Percentiles rank a stretch among this genome's conserved stretches.
These are phyloP conservation scores for Drosophila diplacantha DNA, from an alignment of 2,888 invertebrate genomes.

Conservation along the genomic window DNA sequence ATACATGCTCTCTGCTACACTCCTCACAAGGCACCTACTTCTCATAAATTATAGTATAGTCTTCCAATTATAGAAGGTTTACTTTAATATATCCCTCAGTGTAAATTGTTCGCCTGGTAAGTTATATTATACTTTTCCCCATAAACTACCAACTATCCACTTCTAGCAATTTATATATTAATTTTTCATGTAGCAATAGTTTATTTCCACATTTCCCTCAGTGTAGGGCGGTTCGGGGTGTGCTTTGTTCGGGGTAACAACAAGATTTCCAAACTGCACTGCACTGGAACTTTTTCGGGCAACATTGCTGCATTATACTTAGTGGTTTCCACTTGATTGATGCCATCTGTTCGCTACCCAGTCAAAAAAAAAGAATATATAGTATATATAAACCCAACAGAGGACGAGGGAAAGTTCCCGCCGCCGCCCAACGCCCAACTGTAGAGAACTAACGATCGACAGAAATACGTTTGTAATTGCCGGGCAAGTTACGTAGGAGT, in stretches of 20 bases:
- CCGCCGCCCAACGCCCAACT: conserved; percentile 17
- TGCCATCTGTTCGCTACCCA: conserved; percentile 59
- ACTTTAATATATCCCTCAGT: too few species aligned
- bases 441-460: conserved; percentile 38
- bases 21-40: not conserved
- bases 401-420: conserved; percentile 17
- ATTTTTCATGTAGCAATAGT: not conserved
- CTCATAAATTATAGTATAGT: too few species aligned
- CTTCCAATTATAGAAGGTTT: too few species aligned
- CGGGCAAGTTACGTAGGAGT: conserved; percentile 31
- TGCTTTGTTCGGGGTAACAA: conserved; percentile 7
- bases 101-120: too few species aligned
- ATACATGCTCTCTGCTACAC: not conserved
- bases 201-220: not conserved
- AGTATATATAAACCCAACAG: not conserved
- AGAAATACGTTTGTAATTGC: conserved; percentile 56
- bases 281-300: conserved; percentile 31
- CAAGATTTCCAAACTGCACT: conserved; percentile 29
- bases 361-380: not conserved
- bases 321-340: conserved; percentile 73
- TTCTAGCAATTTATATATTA: too few species aligned
- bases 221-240: not conserved
- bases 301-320: conserved; percentile 57
- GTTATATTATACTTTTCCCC: too few species aligned
- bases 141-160: too few species aligned